Percentiles rank a stretch among this genome's conserved stretches.
phyloP scores from a whole-genome alignment of 2,888 invertebrate genomes.

The Parelbella ahira region DNA sequence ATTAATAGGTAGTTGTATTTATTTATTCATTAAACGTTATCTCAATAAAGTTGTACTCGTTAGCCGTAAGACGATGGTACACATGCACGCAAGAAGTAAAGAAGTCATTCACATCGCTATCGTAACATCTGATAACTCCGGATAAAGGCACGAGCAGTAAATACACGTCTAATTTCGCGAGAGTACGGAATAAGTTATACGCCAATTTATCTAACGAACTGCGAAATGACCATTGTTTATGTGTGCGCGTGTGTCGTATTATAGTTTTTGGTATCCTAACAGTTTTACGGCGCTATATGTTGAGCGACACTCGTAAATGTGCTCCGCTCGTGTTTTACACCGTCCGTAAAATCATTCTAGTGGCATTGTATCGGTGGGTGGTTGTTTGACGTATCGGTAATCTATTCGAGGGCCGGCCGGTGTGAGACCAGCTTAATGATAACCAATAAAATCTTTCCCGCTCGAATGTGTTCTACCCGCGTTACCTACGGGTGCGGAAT shows the following conservation, averaged over 20 bases:
- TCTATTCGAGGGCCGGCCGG: conserved; percentile 43
- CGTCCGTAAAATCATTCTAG: conserved; percentile 53
- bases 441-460: conserved; percentile 41
- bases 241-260: conserved; percentile 35
- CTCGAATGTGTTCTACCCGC: conserved; percentile 34
- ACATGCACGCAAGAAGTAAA: no score
- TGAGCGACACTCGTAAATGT: conserved; percentile 71
- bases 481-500: conserved; percentile 34
- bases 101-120: conserved; percentile 16
- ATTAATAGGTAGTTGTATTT: no score
- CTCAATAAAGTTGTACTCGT: no score
- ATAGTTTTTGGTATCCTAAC: conserved; percentile 51
- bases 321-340: conserved; percentile 64
- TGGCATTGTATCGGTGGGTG: conserved; percentile 50
- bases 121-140: conserved; percentile 23
- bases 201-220: conserved; percentile 66
- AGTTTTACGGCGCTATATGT: conserved; percentile 69
- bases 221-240: conserved; percentile 58
- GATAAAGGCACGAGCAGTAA: conserved; percentile 29
- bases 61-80: no score
- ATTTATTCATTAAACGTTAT: no score
- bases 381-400: conserved; percentile 50
- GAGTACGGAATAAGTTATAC: conserved; percentile 42
- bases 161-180: conserved; percentile 25
- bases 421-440: conserved; percentile 42